phyloP scores from a whole-genome alignment of 2,797 vertebrate species.

The Hafferia zeledoni region DNA sequence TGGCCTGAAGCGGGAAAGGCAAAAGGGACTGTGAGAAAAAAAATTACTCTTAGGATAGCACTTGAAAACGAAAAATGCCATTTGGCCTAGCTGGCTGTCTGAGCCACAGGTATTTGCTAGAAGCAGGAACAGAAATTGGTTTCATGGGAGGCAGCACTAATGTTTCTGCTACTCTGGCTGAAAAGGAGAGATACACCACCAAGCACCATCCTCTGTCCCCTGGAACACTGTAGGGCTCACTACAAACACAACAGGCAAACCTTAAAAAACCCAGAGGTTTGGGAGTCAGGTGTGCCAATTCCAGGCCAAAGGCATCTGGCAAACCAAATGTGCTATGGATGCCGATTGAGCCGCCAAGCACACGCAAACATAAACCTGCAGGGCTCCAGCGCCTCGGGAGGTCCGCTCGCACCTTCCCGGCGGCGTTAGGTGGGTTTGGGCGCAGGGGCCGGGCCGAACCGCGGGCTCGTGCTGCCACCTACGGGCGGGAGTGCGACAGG shows the following conservation, averaged over 20 bases:
- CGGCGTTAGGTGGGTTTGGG: not conserved
- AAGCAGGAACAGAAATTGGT: not conserved
- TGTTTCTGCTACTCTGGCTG: not conserved
- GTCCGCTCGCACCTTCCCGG: not conserved
- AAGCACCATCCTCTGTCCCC: not conserved
- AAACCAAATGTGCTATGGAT: not conserved
- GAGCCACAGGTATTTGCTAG: not conserved
- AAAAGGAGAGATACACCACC: not conserved
- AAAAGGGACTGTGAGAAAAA: not conserved
- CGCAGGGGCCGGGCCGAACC: not conserved
- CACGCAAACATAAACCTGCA: not conserved
- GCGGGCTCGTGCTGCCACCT: constrained; percentile 49
- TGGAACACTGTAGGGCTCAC: not conserved
- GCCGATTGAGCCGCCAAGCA: not conserved
- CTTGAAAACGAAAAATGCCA: not conserved
- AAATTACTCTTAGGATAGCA: not conserved
- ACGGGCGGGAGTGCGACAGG: not conserved
- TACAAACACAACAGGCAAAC: not conserved
- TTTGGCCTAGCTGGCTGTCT: not conserved
- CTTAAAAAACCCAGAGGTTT: not conserved
- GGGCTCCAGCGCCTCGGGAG: not conserved
- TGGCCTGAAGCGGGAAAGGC: not conserved
- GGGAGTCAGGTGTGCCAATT: not conserved
- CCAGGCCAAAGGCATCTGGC: not conserved
- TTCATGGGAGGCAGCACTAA: not conserved